Base-by-base conservation (phyloP, 2,888 invertebrate species). In the Autographa pulchrina region DNA sequence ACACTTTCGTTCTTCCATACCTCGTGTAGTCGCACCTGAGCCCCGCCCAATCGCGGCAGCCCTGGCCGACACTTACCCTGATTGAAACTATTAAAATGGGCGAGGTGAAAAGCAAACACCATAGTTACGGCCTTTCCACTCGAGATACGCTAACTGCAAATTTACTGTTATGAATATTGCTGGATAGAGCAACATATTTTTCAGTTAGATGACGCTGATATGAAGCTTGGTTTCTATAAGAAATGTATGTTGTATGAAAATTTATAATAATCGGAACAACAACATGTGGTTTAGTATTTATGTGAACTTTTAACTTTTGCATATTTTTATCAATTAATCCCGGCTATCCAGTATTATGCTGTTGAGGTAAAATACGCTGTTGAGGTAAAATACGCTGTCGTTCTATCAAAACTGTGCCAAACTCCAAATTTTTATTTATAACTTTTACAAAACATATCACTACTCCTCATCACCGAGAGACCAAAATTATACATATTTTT, bases 61-160 rank as follows among this genome's bases (percentile, higher is more conserved):
- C 76, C 73, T 58, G 73, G 68, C 65, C 70, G 62, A 80, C 82
- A 83, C 80, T 84, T 74, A 79, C 83, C 77, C 85, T 82, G 86
- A 88, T 88, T 88, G 87, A 87, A 88, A 88, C 85, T 80, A 88
- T 88, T 88, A 88, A 84, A 78, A 80, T 79, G 69, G 84, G 79
- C 74, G 75, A 86, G 81, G 83, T 83, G 87, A 84, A 88, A 87
- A 85, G 78, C 75, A 85, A 87, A 86, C 84, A 86, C 80, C 80
- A 77, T 78, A 77, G 79, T 80, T 77, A 83, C 72, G 63, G 62
- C 75, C 75, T 82, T 78, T 78, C 74, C 74, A 75, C 68, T 70
- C 72, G 31, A 69, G 67, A 68, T 69, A 65, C 66, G 62, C 64
- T 80, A 78, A 75, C 74, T 70, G 69, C 62, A 65, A 32, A 63